Conservation (phyloP, 2,888 invertebrate species). For the Dicranocentrus wangi region DNA sequence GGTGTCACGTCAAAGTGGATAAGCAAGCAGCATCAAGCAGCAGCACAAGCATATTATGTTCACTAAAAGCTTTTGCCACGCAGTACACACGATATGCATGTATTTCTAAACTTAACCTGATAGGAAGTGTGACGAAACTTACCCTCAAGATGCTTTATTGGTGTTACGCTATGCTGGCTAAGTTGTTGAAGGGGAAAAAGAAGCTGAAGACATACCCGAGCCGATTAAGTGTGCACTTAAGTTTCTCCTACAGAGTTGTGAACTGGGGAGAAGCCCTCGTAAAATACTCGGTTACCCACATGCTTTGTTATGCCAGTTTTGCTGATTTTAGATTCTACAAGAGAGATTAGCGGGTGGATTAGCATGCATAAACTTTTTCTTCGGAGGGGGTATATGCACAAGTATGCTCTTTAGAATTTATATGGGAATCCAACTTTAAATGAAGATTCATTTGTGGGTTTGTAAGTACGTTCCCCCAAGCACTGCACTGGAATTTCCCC, state of each 20-base stretch:
- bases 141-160: too few species aligned
- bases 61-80: too few species aligned
- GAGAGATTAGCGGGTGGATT: slow-evolving; percentile 62
- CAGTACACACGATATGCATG: too few species aligned
- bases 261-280: slow-evolving; percentile 11
- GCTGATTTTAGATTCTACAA: slow-evolving; percentile 60
- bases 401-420: too few species aligned
- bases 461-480: slow-evolving; percentile 10
- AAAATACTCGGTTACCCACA: slow-evolving; percentile 61
- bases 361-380: slow-evolving; percentile 60
- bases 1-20: too few species aligned
- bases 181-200: neutral
- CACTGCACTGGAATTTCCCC: neutral
- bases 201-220: neutral
- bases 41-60: too few species aligned
- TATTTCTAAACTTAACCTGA: too few species aligned
- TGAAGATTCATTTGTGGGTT: neutral
- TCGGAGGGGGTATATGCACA: too few species aligned
- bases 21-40: too few species aligned
- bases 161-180: too few species aligned
- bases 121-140: too few species aligned
- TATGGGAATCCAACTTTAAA: neutral
- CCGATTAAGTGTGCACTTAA: neutral
- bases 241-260: neutral
- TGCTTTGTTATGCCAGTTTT: slow-evolving; percentile 61